These are phyloP conservation scores for Pipa parva DNA, from an alignment of 2,113 vertebrate species.

Conservation along the genomic window DNA sequence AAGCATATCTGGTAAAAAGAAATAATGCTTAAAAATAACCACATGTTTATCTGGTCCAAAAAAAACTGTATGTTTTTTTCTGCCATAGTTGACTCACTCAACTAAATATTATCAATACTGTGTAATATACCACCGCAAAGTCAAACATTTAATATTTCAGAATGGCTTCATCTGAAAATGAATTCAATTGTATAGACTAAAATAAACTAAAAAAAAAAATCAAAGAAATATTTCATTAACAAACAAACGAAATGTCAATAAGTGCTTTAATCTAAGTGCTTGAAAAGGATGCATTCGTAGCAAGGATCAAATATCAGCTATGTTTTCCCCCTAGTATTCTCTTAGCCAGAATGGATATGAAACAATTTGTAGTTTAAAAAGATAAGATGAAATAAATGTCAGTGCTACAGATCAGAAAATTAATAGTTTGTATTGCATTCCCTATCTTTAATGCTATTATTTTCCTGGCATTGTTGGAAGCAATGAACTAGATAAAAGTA, in stretches of 20 bases:
- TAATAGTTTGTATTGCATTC: conserved; percentile 3
- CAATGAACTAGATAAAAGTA: background rate
- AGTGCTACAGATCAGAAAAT: conserved; percentile 16
- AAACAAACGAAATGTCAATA: conserved; percentile 31
- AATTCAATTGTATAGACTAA: conserved; percentile 4
- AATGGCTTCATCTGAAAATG: background rate
- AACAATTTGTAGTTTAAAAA: conserved; percentile 36
- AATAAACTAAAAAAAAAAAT: background rate
- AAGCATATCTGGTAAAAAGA: too few relatives aligned
- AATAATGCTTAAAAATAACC: too few relatives aligned
- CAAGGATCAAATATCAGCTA: conserved; percentile 24
- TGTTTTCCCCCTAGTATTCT: conserved; percentile 28
- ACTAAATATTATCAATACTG: too few relatives aligned
- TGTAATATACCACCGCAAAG: background rate
- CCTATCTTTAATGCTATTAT: background rate
- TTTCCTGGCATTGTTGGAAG: background rate
- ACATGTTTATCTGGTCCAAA: too few relatives aligned
- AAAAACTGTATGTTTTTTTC: too few relatives aligned
- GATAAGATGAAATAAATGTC: conserved; percentile 6
- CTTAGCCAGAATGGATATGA: conserved; percentile 21
- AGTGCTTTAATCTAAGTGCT: conserved; percentile 27
- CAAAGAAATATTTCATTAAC: conserved; percentile 35
- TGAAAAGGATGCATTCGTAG: conserved; percentile 19
- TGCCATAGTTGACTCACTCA: too few relatives aligned
- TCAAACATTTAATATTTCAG: background rate